A percentile compares a stretch with the other conserved stretches of the same genome.
Conservation (phyloP, 2,888 invertebrate genomes). For the Agrochola circellaris region DNA sequence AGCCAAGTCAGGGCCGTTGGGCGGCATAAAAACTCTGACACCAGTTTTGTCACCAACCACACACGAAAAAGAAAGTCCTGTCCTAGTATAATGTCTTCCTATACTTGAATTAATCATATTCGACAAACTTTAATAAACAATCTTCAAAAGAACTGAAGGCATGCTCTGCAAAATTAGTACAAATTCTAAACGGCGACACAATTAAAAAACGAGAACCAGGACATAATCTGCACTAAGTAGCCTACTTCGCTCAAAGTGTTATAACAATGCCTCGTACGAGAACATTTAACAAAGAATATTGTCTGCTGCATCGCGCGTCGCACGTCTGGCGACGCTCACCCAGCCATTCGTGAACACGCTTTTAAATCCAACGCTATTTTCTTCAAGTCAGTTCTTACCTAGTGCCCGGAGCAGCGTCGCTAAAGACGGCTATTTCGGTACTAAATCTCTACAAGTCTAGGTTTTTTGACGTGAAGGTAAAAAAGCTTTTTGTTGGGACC, state of each 20-base stretch:
- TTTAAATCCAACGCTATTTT: conserved; percentile 44
- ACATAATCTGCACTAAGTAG: conserved; percentile 34
- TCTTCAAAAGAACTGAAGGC: neutral
- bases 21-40: too few species aligned
- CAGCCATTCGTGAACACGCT: conserved; percentile 45
- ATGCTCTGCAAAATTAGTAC: neutral
- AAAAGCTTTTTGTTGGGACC: conserved; percentile 30
- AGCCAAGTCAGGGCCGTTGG: too few species aligned
- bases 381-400: conserved; percentile 41
- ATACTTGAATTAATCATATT: neutral
- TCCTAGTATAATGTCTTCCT: too few species aligned
- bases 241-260: conserved; percentile 37
- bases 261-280: conserved; percentile 37
- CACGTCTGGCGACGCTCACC: conserved; percentile 10
- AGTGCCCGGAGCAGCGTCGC: conserved; percentile 46
- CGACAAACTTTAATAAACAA: neutral
- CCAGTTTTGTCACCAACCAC: too few species aligned
- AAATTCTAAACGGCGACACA: neutral
- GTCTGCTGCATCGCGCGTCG: conserved; percentile 18
- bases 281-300: conserved; percentile 49
- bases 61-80: too few species aligned
- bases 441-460: conserved; percentile 40
- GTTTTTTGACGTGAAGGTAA: conserved; percentile 31
- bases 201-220: neutral
- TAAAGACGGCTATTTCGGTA: conserved; percentile 62